Percentiles rank a stretch among this genome's conserved stretches.
phyloP scores from a whole-genome alignment of 2,888 invertebrate genomes.

The Pyralis farinalis region DNA sequence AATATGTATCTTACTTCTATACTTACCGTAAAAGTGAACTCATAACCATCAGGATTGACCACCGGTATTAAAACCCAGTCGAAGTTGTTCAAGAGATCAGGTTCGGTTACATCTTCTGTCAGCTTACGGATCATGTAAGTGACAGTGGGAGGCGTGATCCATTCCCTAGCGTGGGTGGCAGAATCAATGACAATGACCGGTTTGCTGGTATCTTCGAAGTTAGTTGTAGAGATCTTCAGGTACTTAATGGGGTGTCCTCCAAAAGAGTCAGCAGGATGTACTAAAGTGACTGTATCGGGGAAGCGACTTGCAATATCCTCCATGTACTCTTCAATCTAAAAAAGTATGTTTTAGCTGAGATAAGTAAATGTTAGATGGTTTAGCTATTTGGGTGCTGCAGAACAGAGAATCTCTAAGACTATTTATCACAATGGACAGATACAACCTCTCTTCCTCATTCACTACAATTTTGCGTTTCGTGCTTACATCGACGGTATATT shows the following conservation, averaged over 20 bases:
- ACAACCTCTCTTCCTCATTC: too few species aligned
- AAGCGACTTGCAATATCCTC: slow-evolving; percentile 57
- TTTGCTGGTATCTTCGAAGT: slow-evolving; percentile 55
- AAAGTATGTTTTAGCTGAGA: too few species aligned
- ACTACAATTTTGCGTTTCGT: too few species aligned
- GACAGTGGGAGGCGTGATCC: slow-evolving; percentile 85
- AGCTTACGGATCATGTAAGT: slow-evolving; percentile 84
- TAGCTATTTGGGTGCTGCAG: too few species aligned
- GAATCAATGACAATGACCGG: slow-evolving; percentile 82
- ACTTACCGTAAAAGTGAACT: slow-evolving; percentile 62
- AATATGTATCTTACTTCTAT: too few species aligned
- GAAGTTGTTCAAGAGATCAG: slow-evolving; percentile 75
- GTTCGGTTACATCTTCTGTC: slow-evolving; percentile 78
- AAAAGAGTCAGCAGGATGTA: slow-evolving; percentile 72
- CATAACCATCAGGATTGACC: slow-evolving; percentile 88
- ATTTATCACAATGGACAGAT: too few species aligned
- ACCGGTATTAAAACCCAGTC: slow-evolving; percentile 86
- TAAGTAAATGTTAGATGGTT: too few species aligned
- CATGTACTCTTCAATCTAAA: slow-evolving; percentile 55
- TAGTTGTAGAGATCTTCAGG: slow-evolving; percentile 80
- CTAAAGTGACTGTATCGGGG: slow-evolving; percentile 66
- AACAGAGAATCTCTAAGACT: too few species aligned
- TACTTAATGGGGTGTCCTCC: slow-evolving; percentile 79
- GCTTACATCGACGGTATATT: too few species aligned
- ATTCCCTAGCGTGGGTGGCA: slow-evolving; percentile 85